Conservation (phyloP, 1,140 invertebrate genomes). For the Lanistes nyassanus region DNA sequence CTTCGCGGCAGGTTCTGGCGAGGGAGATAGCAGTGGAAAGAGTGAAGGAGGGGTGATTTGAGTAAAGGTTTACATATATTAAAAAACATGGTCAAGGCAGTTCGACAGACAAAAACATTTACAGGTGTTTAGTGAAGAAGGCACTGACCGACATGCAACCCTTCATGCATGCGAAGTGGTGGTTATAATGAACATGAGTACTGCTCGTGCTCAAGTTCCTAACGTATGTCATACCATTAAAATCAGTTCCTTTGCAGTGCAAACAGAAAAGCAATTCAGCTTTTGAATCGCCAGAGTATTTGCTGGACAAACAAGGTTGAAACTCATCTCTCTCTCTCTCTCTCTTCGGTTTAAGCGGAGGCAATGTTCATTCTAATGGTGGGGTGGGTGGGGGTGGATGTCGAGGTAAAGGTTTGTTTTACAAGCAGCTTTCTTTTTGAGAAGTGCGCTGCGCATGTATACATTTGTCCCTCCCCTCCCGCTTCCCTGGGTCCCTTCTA, state of each 20-base stretch:
- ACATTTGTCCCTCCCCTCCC: not conserved
- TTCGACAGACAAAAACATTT: too few relatives aligned
- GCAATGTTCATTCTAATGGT: not conserved
- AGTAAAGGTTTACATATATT: too few relatives aligned
- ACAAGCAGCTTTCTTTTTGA: not conserved
- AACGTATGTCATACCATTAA: not conserved
- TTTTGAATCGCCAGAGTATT: too few relatives aligned
- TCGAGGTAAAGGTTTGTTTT: not conserved
- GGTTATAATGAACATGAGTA: not conserved
- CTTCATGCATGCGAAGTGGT: not conserved
- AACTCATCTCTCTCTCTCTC: slow-evolving; percentile 4
- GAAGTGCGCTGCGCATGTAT: not conserved
- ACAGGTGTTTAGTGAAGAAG: too few relatives aligned
- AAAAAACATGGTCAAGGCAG: too few relatives aligned
- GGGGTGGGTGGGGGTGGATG: not conserved
- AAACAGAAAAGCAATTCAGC: too few relatives aligned
- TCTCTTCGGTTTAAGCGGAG: not conserved
- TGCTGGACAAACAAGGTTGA: too few relatives aligned
- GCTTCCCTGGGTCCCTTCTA: not conserved
- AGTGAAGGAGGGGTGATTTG: too few relatives aligned
- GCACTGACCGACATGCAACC: too few relatives aligned
- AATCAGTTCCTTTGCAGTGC: too few relatives aligned
- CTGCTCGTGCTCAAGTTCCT: not conserved
- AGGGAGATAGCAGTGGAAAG: too few relatives aligned
- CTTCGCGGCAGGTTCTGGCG: too few relatives aligned